Percentiles rank a stretch among this genome's conserved stretches.
Evolutionary conservation across 2,113 vertebrate genomes (phyloP).

Genomic region (Motacilla alba): DNA sequence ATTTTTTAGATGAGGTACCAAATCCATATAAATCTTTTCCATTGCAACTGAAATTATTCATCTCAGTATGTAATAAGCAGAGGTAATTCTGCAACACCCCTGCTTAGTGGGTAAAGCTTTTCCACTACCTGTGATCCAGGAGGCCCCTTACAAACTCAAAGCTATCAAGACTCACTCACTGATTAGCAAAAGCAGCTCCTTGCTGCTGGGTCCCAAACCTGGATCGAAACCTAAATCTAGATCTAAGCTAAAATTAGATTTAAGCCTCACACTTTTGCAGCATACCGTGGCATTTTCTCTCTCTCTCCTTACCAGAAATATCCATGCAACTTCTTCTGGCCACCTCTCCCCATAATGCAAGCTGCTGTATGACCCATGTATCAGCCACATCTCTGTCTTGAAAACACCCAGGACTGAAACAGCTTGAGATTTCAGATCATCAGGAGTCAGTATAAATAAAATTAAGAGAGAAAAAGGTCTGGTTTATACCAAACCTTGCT

Average conservation of each 20-base stretch:
- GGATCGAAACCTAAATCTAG: neutral
- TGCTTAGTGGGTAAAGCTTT: neutral
- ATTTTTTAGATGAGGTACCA: neutral
- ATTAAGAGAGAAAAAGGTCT: neutral
- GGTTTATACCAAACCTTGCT: neutral
- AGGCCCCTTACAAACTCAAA: neutral
- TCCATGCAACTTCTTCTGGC: neutral
- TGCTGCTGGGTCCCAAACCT: neutral
- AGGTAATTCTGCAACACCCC: neutral
- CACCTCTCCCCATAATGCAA: neutral
- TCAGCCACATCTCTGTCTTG: neutral
- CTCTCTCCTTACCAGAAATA: neutral
- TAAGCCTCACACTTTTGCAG: neutral
- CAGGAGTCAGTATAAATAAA: neutral
- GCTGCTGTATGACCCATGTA: neutral
- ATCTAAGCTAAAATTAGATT: neutral
- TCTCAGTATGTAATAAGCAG: neutral
- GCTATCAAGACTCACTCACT: neutral
- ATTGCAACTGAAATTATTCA: neutral
- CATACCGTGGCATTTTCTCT: rapidly evolving
- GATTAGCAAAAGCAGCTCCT: neutral
- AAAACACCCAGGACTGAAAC: neutral
- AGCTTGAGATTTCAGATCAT: neutral
- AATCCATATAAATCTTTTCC: neutral
- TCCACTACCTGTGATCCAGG: neutral